Base-by-base conservation (phyloP, 1,140 invertebrate genomes). In the Philopotamus ludificatus region DNA sequence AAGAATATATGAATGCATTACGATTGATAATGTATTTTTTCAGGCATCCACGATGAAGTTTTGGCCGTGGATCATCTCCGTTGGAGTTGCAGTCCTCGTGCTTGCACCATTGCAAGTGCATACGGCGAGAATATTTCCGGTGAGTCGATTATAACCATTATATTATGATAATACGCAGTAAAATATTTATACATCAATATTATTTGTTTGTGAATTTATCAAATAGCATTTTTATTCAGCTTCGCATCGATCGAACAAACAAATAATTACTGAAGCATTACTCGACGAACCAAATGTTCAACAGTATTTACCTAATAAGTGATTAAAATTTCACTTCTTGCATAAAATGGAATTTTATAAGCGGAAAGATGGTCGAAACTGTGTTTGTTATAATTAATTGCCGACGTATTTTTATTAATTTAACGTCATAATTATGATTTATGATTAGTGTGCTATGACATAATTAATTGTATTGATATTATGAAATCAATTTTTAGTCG, bases 31-130 rank as follows among this genome's bases (percentile, higher is more conserved):
- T 20, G 18, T 42, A 4, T 41, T 42, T 41, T 42, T 41, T 57
- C 28, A 51, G 8, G 28, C 49, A 20, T n/a, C 16, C 59, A 63
- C 41, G 42, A 63, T 63, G 61, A 63, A 63, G 50, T 16, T 54
- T 42, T 47, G 50, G 22, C 59, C 45, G 12, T 54, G 61, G 61
- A 54, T 42, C 16, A 22, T 63, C 44, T 62, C 53, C 9, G 8
- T 54, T 7, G 50, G 50, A 22, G 15, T 45, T 53, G 50, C 34
- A 15, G 21, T 49, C 16, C 50, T 63, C 49, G 15, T 54, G 21
- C 26, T 63, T 15, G 50, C 34, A 22, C 50, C 50, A 15, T 20
- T 18, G 45, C 15, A 53, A 28, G 47, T 50, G 23, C 20, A 53
- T 45, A 15, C 41, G 3, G 55, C 55, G 16, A 58, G 55, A 20